Base-by-base conservation (phyloP, 2,888 invertebrate species). In the Agonopterix subpropinquella region DNA sequence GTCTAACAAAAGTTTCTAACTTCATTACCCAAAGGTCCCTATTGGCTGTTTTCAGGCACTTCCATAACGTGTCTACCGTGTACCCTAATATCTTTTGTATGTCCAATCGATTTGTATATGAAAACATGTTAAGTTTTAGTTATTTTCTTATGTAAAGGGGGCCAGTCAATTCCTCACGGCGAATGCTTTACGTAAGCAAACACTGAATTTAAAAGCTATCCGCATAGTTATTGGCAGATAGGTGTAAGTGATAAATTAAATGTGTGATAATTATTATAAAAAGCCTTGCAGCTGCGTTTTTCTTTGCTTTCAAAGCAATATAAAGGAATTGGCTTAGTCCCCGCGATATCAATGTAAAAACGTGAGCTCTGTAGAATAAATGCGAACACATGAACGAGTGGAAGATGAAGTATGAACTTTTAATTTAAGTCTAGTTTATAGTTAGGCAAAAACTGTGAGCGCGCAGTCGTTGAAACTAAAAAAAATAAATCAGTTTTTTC, bases 401-500 rank as follows among this genome's bases (percentile, higher is more conserved):
- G 65, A 67, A 55, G 56, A 61, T 48, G 56, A 53, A 56, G 58
- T 58, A 64, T 62, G 70, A 65, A 73, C 64, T 65, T 61, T 56
- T 70, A 70, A 71, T 73, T 72, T 85, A 87, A 86, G 85, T 77
- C 73, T 87, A 88, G 87, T 75, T 73, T 77, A 76, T 88, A 88
- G 87, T 85, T 88, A 88, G 88, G 88, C 80, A 73, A 82, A 83
- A 79, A 77, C 77, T 77, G 79, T 78, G 75, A 77, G 72, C 62
- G 62, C 72, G 75, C 73, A 71, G 71, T 73, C 75, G 67, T 59
- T 63, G 68, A 73, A 62, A 58, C 52, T 28, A 55, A 60, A 58
- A 62, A 65, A 69, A 68, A 47, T 36, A 11, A 73, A 67, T 64
- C 71, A 69, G 69, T 65, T 66, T 64, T 80, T 79, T 75, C 70